Base-by-base conservation (phyloP, 2,888 invertebrate genomes). In the Aplocera efformata region DNA sequence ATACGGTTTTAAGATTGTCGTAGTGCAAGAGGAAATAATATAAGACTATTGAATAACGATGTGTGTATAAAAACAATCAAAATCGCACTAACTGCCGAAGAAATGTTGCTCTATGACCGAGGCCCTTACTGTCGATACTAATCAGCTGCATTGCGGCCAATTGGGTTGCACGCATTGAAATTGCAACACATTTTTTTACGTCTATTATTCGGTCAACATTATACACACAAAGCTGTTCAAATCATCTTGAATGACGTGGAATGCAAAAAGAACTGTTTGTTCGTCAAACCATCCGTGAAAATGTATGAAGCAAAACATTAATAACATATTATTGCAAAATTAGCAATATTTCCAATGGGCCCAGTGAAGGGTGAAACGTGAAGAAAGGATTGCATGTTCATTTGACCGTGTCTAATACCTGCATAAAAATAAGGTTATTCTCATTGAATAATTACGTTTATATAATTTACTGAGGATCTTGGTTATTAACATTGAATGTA, bases 121-220 rank as follows among this genome's bases (percentile, higher is more conserved):
- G 13, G 13, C 13, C 13, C 13, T 3, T 17, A 79, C 77, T 79
- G 86, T 84, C 85, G 60, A 68, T 60, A 64, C 60, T 67, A 66
- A 79, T 86, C 85, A 83, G 84, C 83, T 82, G 84, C 74, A 58
- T 64, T 63, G 64, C 62, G 66, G 67, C 67, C 79, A 77, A 81
- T 82, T 80, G 77, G 67, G 65, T 67, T 61, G 56, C 66, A 66
- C 64, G 61, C 62, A 61, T 62, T 60, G 24, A 34, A 31, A 22
- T 42, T 40, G 46, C 39, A 48, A 34, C 42, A 23, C 31, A 42
- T 37, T 48, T 53, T 52, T 50, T 45, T 32, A 41, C 23, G 32
- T 41, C 42, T 26, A 43, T 49, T 44, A 42, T 41, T 43, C 31
- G 30, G 48, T 50, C 48, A 47, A 42, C 49, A 48, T 41, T 40